Percentiles rank a stretch among this genome's conserved stretches.
Evolutionary conservation across 2,113 vertebrate species (phyloP).

Genomic region (Passer domesticus): DNA sequence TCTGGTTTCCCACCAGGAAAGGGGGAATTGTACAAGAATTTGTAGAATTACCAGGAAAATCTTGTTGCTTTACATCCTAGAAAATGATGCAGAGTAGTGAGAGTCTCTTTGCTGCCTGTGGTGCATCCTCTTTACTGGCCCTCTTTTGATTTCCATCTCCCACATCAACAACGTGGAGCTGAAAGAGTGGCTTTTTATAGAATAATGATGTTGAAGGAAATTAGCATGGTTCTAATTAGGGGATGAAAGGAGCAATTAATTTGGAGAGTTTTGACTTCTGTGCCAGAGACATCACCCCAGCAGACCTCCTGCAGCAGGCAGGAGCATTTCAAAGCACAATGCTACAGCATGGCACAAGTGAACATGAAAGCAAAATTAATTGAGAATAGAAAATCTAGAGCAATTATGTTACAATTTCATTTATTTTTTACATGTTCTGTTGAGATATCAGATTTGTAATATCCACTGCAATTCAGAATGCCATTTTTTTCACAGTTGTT

Average conservation of each 20-base stretch:
- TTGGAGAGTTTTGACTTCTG: background rate
- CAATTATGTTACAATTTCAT: background rate
- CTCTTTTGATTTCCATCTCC: background rate
- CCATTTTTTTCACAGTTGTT: background rate
- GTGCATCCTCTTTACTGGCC: background rate
- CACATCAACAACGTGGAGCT: background rate
- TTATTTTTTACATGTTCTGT: slow-evolving; percentile 2
- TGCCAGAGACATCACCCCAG: background rate
- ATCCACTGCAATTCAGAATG: background rate
- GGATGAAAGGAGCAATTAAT: slow-evolving; percentile 14
- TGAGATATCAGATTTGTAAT: background rate
- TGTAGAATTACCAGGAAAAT: background rate
- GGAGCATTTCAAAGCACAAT: background rate
- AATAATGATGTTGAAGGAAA: slow-evolving; percentile 31
- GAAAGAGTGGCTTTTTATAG: background rate
- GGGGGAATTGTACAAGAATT: background rate
- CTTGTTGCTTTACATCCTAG: background rate
- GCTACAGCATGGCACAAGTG: background rate
- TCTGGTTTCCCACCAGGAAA: background rate
- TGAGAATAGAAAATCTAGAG: slow-evolving; percentile 3
- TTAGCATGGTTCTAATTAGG: slow-evolving; percentile 12
- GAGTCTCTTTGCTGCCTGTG: background rate
- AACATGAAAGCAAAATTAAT: slow-evolving; percentile 10
- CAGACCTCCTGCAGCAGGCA: background rate
- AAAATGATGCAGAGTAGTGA: background rate